Conservation (phyloP, 2,888 invertebrate species). For the Megamerina dolium region DNA sequence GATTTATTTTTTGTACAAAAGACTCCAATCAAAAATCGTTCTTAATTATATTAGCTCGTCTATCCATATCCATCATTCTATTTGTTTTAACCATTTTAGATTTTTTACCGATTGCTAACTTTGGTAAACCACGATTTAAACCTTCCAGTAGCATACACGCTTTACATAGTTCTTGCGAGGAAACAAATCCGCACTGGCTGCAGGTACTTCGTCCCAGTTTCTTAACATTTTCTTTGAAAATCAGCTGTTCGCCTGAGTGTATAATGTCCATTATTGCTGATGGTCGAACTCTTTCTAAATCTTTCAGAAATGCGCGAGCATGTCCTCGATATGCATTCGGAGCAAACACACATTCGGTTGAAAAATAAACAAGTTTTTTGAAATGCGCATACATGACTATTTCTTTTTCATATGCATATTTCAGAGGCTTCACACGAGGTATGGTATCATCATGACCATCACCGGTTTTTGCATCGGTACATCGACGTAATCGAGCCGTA, state of each 20-base stretch:
- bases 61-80: too few relatives aligned
- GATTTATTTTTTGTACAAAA: too few relatives aligned
- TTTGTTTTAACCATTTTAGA: constrained; percentile 70
- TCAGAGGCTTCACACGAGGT: constrained; percentile 90
- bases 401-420: constrained; percentile 97
- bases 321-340: constrained; percentile 96
- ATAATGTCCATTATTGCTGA: constrained; percentile 89
- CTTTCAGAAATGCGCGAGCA: constrained; percentile 84
- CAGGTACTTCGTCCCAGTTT: constrained; percentile 78
- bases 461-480: constrained; percentile 78
- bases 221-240: constrained; percentile 73
- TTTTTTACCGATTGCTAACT: constrained; percentile 83
- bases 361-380: constrained; percentile 92
- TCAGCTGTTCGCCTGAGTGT: constrained; percentile 82
- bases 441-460: constrained; percentile 70
- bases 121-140: constrained; percentile 86
- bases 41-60: constrained; percentile 47
- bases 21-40: constrained; percentile 48
- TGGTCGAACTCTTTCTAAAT: constrained; percentile 89
- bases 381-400: constrained; percentile 99
- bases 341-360: constrained; percentile 97
- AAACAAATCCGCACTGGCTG: constrained; percentile 79
- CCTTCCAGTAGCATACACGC: constrained; percentile 95
- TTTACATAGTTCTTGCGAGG: constrained; percentile 92
- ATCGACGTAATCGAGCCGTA: constrained; percentile 85